Percentiles rank a stretch among this genome's conserved stretches.
phyloP scores from a whole-genome alignment of 2,113 vertebrate species.

The Cathartes aura region DNA sequence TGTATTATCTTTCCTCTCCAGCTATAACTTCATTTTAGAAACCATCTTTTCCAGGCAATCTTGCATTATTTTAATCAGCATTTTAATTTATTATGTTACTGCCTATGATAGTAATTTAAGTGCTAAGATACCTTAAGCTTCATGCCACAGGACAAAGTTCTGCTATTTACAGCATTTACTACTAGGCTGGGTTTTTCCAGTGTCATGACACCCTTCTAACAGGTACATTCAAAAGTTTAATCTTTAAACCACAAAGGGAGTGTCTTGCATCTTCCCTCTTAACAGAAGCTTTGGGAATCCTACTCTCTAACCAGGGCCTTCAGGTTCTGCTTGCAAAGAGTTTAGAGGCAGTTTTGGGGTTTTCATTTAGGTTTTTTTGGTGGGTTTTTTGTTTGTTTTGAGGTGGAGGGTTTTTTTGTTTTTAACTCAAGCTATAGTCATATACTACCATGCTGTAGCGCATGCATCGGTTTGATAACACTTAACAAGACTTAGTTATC shows the following conservation, averaged over 20 bases:
- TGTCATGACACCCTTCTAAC: background rate
- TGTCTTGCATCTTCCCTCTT: background rate
- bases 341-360: background rate
- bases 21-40: background rate
- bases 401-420: fast-evolving
- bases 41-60: background rate
- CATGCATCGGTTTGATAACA: background rate
- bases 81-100: background rate
- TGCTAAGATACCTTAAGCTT: background rate
- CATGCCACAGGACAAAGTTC: background rate
- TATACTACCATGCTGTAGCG: too few species aligned
- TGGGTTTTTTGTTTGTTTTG: background rate
- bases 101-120: background rate
- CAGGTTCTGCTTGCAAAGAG: background rate
- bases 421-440: background rate
- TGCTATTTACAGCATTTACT: background rate
- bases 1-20: background rate
- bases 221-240: background rate
- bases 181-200: background rate
- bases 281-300: background rate
- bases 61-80: background rate
- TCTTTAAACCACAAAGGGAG: background rate
- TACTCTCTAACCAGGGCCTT: background rate
- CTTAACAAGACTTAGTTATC: background rate
- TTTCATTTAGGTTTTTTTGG: background rate